Evolutionary conservation across 2,888 invertebrate genomes (phyloP).

Genomic region (Ommatoiulus sabulosus): DNA sequence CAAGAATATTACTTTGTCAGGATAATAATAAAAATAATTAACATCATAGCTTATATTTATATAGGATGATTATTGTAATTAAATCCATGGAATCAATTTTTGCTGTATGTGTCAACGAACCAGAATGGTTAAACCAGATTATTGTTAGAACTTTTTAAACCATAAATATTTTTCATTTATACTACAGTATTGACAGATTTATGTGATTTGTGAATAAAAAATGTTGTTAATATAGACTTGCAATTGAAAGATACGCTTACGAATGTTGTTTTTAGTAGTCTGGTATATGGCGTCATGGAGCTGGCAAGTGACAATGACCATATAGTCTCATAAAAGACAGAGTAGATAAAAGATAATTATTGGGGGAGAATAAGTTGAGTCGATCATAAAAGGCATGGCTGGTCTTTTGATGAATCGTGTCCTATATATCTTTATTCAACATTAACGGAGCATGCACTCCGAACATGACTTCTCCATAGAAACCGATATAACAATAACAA

Average conservation of each 20-base stretch:
- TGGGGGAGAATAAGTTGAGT: conserved; percentile 43
- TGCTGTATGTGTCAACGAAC: too few relatives aligned
- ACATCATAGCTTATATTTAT: too few relatives aligned
- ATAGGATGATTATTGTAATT: too few relatives aligned
- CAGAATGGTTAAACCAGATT: too few relatives aligned
- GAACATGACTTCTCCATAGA: conserved; percentile 36
- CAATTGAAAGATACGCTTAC: background rate
- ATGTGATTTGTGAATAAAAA: background rate
- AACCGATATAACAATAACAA: conserved; percentile 30
- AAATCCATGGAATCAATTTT: too few relatives aligned
- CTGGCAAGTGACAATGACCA: conserved; percentile 25
- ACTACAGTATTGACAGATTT: background rate
- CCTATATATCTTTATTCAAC: conserved; percentile 24
- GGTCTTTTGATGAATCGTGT: conserved; percentile 14
- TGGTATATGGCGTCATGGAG: background rate
- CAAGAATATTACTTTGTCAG: too few relatives aligned
- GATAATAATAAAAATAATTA: too few relatives aligned
- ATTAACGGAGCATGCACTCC: conserved; percentile 22
- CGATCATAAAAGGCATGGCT: conserved; percentile 36
- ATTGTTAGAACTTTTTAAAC: too few relatives aligned
- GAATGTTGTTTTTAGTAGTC: conserved; percentile 10
- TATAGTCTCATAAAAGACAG: conserved; percentile 36
- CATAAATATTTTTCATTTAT: too few relatives aligned
- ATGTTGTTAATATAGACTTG: background rate
- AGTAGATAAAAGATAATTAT: conserved; percentile 43